Evolutionary conservation across 2,113 vertebrate species (phyloP).

Genomic region (Corydoras sp.): DNA sequence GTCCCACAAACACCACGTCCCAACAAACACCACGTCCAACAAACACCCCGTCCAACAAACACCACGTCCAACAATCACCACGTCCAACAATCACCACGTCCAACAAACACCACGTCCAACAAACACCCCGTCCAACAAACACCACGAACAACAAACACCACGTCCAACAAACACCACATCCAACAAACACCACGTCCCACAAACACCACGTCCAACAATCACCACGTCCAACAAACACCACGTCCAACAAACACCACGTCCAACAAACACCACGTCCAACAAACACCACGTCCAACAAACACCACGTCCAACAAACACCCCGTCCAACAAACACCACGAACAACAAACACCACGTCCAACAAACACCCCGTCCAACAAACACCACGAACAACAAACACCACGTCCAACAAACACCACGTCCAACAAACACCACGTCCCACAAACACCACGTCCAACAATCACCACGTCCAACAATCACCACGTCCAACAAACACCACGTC

Average conservation of each 20-base stretch:
- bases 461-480: neutral
- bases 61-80: too few relatives aligned
- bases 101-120: slow-evolving; percentile 24
- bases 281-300: slow-evolving; percentile 2
- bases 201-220: slow-evolving; percentile 14
- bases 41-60: neutral
- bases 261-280: slow-evolving; percentile 24
- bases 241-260: neutral
- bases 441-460: slow-evolving; percentile 1
- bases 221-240: slow-evolving; percentile 9
- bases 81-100: neutral
- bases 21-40: slow-evolving; percentile 27
- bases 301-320: neutral
- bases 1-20: neutral
- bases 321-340: slow-evolving; percentile 12
- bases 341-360: too few relatives aligned
- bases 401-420: neutral
- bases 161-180: slow-evolving; percentile 12
- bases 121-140: neutral
- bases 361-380: neutral
- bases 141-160: neutral
- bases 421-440: slow-evolving; percentile 26
- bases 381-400: too few relatives aligned
- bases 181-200: neutral
- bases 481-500: slow-evolving; percentile 12